Base-by-base conservation (phyloP, 2,888 invertebrate species). In the Lepidocyrtinus sp. region DNA sequence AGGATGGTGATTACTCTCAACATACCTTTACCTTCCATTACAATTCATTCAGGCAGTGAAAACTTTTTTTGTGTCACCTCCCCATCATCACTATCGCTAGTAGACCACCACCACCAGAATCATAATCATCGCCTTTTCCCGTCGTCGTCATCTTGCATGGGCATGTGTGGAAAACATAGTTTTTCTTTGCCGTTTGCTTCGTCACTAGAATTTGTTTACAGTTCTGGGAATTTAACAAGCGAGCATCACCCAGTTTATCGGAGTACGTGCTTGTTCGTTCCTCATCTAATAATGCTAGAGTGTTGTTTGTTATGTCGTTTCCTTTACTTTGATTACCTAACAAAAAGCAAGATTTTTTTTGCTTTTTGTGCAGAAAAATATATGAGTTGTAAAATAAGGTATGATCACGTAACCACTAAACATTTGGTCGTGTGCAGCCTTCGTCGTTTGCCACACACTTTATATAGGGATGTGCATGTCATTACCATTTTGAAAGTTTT, bases 321-420 rank as follows among this genome's bases (percentile, higher is more conserved):
- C 64, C 69, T 63, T 50, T 7, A 75, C 68, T 75, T 75, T 75
- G 75, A 75, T 75, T 75, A 70, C 70, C 50, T 55, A 50, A 70
- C 55, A 61, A 61, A 61, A 55, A 27, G 7, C 22, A 73, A 55
- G 45, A 73, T n/a, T n/a, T 55, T 55, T 55, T 55, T 55, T 2
- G 3, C 9, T 55, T 12, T 55, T 55, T 55, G 17, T n/a, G n/a
- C n/a, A 55, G 9, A 3, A 55, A 55, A 55, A 55, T 55, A 55
- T n/a, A 55, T 17, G 17, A 55, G 55, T 55, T 55, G 17, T 55
- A 55, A 3, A 9, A 55, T 2, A 55, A 17, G 55, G 17, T 17
- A 55, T 55, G 55, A 55, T 55, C 55, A 55, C 55, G 55, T 55
- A 55, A 55, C 55, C n/a, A 17, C 55, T 55, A 55, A 55, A 55